Evolutionary conservation across 35 echinoderm and acorn worm genomes (phyloP), one percentile per base, ranked within the genome.

Genomic region (Strongylocentrotus purpuratus): DNA sequence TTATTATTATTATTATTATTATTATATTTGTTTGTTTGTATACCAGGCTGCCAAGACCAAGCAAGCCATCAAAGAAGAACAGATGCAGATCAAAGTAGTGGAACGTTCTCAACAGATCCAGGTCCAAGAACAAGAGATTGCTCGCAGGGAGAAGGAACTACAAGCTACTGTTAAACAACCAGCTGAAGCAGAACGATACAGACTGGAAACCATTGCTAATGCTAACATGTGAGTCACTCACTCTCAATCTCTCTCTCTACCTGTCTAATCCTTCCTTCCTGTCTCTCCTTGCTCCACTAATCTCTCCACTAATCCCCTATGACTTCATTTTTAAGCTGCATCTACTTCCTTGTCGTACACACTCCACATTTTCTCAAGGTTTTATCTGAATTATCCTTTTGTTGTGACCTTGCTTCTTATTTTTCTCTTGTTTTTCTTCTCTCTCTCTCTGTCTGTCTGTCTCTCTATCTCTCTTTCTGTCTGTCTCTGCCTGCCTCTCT

Each of bases 71-170:
- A 97, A 95, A 85, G 97, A 97, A 86, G 97, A 97, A 95, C 95
- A 97, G 90, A 97, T 97, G 97, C 97, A 97, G 45, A 97, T 97
- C 94, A 96, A 94, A 28, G 97, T 97, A 18, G 95, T 97, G 33
- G 97, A 97, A 71, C 65, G 97, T 25, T 28, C 94, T 12, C 97
- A 97, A 91, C 97, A 97, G 94, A 97, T 97, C 91, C 97, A 97
- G 85, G 97, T 97, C 46, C 97, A 97, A 86, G 95, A 97, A 52
- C 97, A 97, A 35, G 97, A 97, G 90, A 97, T 97, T 61, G 20
- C 71, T 31, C 94, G 97, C 28, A 33, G 95, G 17, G 97, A 97
- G 95, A 97, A 97, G 87, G 97, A 97, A 47, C 92, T 97, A 5
- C 59, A 96, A 7, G 97, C 97, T 3, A 96, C 96, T 45, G 70